Conservation (phyloP, 1,140 invertebrate genomes). For the Tigriopus japonicus region DNA sequence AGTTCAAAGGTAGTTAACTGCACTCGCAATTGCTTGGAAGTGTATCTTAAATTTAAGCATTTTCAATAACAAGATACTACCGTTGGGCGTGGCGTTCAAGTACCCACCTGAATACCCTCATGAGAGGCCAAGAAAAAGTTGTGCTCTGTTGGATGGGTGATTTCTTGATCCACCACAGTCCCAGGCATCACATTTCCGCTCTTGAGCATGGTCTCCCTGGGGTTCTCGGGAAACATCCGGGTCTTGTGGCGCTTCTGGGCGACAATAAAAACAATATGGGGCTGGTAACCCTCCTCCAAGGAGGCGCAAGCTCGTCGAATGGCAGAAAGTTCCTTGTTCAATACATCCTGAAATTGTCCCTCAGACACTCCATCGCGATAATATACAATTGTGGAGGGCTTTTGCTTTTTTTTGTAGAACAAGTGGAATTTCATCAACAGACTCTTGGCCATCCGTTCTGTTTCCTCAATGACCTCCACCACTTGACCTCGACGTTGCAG, state of each 20-base stretch:
- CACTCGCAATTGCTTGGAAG: too few relatives aligned
- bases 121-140: conserved; percentile 68
- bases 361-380: conserved; percentile 66
- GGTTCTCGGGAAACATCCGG: conserved; percentile 21
- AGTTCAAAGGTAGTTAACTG: too few relatives aligned
- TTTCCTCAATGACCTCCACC: conserved; percentile 34
- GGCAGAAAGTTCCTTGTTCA: conserved; percentile 9
- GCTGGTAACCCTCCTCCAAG: conserved; percentile 22
- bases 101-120: conserved; percentile 39
- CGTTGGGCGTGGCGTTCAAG: too few relatives aligned
- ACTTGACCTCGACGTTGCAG: not conserved
- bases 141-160: conserved; percentile 56
- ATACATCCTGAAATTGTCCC: conserved; percentile 53
- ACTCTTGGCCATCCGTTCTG: conserved; percentile 24
- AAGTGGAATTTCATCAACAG: not conserved
- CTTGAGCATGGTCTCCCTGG: conserved; percentile 9
- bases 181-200: conserved; percentile 54
- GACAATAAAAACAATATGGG: conserved; percentile 28
- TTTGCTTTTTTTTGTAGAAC: not conserved
- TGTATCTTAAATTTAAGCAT: too few relatives aligned
- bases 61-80: too few relatives aligned
- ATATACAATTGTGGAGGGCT: conserved; percentile 26
- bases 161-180: conserved; percentile 57
- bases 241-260: conserved; percentile 32
- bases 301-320: conserved; percentile 22